Percentiles rank a stretch among this genome's conserved stretches.
phyloP scores from a whole-genome alignment of 2,888 invertebrate species.

The Harpagoxenus sublaevis region DNA sequence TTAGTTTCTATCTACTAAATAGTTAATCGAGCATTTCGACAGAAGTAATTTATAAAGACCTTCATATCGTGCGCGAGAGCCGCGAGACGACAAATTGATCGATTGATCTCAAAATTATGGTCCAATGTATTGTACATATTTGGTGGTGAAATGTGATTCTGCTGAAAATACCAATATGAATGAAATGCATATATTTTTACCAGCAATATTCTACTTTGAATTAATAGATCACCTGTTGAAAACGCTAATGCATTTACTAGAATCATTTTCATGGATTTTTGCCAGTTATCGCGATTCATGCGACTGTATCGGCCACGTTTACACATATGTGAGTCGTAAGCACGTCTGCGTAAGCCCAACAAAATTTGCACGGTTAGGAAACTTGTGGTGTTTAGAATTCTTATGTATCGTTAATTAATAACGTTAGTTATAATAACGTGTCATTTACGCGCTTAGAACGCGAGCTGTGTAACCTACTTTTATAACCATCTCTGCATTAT shows the following conservation, averaged over 20 bases:
- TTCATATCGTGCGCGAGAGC: no score
- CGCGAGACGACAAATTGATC: neutral
- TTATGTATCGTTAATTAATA: neutral
- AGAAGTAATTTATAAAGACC: neutral
- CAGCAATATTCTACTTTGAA: constrained; percentile 60
- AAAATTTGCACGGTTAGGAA: constrained; percentile 48
- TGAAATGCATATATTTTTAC: neutral
- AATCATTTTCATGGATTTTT: constrained; percentile 71
- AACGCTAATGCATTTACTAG: constrained; percentile 64
- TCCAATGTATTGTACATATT: neutral
- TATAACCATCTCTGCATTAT: neutral
- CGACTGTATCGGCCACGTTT: constrained; percentile 49
- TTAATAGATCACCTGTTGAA: constrained; percentile 71
- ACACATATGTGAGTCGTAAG: neutral
- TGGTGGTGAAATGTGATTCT: neutral
- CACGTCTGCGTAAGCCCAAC: constrained; percentile 55
- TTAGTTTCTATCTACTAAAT: no score
- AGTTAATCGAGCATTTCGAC: neutral
- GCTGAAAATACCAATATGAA: neutral
- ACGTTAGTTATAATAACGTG: no score
- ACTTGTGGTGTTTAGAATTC: neutral
- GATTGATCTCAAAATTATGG: neutral
- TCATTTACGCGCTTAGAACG: neutral
- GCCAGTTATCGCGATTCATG: constrained; percentile 70
- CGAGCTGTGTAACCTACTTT: neutral